Conservation (phyloP, 2,888 invertebrate species). For the Fissipunctia ypsillon region DNA sequence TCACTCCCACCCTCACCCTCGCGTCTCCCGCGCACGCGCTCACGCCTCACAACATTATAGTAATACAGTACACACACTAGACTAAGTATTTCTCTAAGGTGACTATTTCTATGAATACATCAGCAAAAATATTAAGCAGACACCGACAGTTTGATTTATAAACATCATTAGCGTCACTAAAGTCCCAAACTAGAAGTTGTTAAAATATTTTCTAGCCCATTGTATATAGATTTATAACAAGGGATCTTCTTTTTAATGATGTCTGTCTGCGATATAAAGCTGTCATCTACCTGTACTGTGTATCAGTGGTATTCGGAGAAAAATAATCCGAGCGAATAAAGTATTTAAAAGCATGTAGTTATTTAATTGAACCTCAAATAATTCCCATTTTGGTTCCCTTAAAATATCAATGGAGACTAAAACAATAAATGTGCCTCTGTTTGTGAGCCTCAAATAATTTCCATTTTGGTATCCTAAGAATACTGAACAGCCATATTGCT, state of each 20-base stretch:
- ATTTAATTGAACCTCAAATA: background rate
- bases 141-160: slow-evolving; percentile 37
- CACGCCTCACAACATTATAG: too few species aligned
- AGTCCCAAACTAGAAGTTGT: slow-evolving; percentile 69
- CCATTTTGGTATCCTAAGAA: background rate
- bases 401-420: background rate
- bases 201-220: slow-evolving; percentile 77
- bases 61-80: too few species aligned
- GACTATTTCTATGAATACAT: slow-evolving; percentile 4
- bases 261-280: slow-evolving; percentile 43
- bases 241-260: slow-evolving; percentile 80
- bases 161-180: slow-evolving; percentile 40
- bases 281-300: slow-evolving; percentile 13
- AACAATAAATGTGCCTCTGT: background rate
- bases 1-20: too few species aligned
- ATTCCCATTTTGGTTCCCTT: background rate
- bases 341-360: background rate
- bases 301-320: background rate
- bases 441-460: background rate
- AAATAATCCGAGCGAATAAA: background rate
- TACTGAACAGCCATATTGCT: background rate
- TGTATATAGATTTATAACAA: slow-evolving; percentile 79
- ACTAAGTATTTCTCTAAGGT: too few species aligned
- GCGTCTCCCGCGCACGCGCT: too few species aligned
- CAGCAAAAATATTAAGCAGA: slow-evolving; percentile 17